Base-by-base conservation (phyloP, 2,888 invertebrate genomes). In the Athalia cordata region DNA sequence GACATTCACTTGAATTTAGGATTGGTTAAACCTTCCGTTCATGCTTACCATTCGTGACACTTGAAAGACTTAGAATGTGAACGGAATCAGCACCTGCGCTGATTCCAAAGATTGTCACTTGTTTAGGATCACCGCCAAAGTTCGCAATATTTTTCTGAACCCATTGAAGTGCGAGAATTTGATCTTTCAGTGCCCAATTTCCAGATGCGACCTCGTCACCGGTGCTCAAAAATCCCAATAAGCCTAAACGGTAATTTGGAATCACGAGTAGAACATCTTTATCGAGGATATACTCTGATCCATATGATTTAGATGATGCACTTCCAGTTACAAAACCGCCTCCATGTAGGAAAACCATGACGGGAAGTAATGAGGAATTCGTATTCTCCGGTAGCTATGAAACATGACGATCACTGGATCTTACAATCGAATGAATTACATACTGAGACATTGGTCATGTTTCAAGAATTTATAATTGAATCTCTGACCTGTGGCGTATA, bases 201-300 rank as follows among this genome's bases (percentile, higher is more conserved):
- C 94, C 94, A 0, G 94, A 91, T 0, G 93, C 93, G 83, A 93
- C 93, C 1, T 91, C 91, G 75, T 93, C 93, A 79, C 93, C 93
- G 8, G 93, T 91, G 75, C 94, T 94, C 50, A 94, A 88, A 86
- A 94, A 94, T 3, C 94, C 94, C 3, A 94, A 87, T 0, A 93
- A 92, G 0, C 93, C 94, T 6, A 83, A 55, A 5, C 83, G 79
- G 79, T 83, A 83, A 72, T 82, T 82, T 72, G 80, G 61, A 0
- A 81, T 80, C 62, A 82, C 82, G 11, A 82, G 75, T 47, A 81
- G 65, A n/a, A 81, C 15, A 57, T 81, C 76, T 49, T 70, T 7
- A 50, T 79, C 77, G n/a, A 80, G 49, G 49, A 81, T 64, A 67
- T 70, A 70, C 11, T 64, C 65, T 3, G 79, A 68, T 9, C 79